Percentiles rank a stretch among this genome's conserved stretches.
Conservation (phyloP, 2,888 invertebrate genomes). For the Oxycera nigricornis region DNA sequence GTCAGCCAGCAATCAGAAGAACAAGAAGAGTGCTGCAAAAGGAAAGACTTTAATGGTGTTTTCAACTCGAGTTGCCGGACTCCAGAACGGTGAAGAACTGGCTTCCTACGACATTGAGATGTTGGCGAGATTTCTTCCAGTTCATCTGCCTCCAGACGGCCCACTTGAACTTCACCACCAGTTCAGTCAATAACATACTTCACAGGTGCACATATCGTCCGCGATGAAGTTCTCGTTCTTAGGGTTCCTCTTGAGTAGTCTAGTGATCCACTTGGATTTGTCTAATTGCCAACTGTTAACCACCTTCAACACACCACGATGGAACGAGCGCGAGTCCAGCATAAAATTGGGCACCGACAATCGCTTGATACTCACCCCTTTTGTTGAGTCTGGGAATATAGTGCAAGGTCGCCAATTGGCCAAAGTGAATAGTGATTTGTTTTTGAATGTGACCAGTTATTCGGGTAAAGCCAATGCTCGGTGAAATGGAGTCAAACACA, state of each 20-base stretch:
- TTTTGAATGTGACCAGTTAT: conserved; percentile 62
- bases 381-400: conserved; percentile 55
- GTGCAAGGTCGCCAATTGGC: conserved; percentile 49
- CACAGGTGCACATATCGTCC: conserved; percentile 37
- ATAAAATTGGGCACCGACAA: conserved; percentile 46
- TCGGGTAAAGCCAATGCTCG: conserved; percentile 58
- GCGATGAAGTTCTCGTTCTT: conserved; percentile 30
- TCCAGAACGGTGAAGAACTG: conserved; percentile 33
- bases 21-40: conserved; percentile 15
- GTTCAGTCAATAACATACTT: conserved; percentile 42
- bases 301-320: conserved; percentile 48
- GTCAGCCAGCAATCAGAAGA: neutral
- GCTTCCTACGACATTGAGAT: conserved; percentile 25
- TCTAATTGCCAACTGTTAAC: conserved; percentile 46
- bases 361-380: conserved; percentile 60
- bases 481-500: too few species aligned
- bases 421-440: conserved; percentile 55
- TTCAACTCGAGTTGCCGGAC: neutral
- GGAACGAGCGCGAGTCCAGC: conserved; percentile 39
- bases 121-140: conserved; percentile 26
- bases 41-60: conserved; percentile 17
- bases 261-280: neutral
- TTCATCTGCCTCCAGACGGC: conserved; percentile 30
- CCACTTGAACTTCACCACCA: conserved; percentile 21
- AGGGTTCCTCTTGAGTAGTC: neutral